Evolutionary conservation across 2,113 vertebrate genomes (phyloP), one percentile per base, ranked within the genome.

Genomic region (Anolis sagrei): DNA sequence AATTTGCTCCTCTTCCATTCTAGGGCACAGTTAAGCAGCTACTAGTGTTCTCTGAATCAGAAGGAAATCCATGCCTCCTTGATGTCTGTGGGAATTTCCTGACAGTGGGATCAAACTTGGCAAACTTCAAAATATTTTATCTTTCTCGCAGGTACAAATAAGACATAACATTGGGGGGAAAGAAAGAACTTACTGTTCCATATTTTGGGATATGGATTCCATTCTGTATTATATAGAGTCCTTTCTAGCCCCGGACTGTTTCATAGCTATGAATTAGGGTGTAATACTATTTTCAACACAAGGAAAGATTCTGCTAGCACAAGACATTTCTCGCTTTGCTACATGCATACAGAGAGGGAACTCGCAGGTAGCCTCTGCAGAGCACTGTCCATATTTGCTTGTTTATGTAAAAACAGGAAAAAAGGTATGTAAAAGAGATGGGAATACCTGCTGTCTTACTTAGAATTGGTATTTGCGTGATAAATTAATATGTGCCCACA

Each of bases 1-100:
- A 10, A 49, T 7, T 8, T 29, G 10, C 78, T 64, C 8, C 13
- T 2, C 1, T 2, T 87, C 87, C 87, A 87, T 89, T 29, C 62
- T 87, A 99, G 99, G 99, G 99, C 19, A 99, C 99, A 0, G 98
- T 99, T 73, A 99, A 99, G 79, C 98, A 99, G 88, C 96, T 99
- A 78, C 92, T 99, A 76, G 93, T 94, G 1, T 99, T 99, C 92
- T 96, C 98, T 0, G 98, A 99, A 92, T 91, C 94, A 0, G 98
- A 99, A 85, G 99, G 99, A 27, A 99, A 94, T 90, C 99, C 99
- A 0, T 96, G 97, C 70, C 93, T 97, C 2, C 93, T 99, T 86
- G 97, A 96, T 76, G 90, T 99, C 91, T 98, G 98, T 7, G 97
- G 98, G 62, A 95, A 95, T 80, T 99, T 98, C 93, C 94, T 99